Conservation (phyloP, 92 coral and sea anemone genomes). For the Micromussa lordhowensis region DNA sequence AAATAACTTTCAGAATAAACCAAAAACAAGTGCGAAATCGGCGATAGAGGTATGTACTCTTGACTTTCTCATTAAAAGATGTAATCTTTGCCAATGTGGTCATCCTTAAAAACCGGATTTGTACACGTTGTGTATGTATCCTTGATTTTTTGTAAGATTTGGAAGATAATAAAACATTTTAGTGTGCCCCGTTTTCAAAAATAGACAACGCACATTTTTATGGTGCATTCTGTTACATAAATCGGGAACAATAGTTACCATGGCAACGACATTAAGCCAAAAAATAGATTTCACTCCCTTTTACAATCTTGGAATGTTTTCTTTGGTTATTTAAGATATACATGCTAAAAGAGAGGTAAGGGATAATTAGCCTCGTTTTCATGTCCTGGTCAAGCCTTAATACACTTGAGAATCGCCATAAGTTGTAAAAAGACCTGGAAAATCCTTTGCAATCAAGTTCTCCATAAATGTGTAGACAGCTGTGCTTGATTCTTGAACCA, state of each 20-base stretch:
- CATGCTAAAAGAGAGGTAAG: background rate
- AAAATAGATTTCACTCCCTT: background rate
- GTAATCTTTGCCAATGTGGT: background rate
- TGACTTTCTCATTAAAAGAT: background rate
- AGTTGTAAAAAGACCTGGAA: no score
- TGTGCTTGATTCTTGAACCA: no score
- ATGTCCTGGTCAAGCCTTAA: constrained; percentile 23
- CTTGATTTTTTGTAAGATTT: background rate
- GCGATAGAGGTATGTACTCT: background rate
- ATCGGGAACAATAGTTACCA: no score
- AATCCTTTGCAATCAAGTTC: no score
- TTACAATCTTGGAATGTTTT: background rate
- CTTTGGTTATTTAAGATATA: background rate
- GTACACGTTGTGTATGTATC: background rate
- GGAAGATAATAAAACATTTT: background rate
- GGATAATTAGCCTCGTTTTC: constrained; percentile 7
- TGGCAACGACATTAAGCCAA: no score
- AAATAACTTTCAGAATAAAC: background rate
- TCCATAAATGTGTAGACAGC: no score
- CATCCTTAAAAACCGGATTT: background rate
- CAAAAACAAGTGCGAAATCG: background rate
- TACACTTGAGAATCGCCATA: constrained; percentile 24
- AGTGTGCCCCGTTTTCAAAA: background rate
- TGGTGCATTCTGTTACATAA: background rate
- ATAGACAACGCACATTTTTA: background rate